These are phyloP conservation scores for Atethmia centrago DNA, from an alignment of 2,888 invertebrate genomes.

Conservation along the genomic window DNA sequence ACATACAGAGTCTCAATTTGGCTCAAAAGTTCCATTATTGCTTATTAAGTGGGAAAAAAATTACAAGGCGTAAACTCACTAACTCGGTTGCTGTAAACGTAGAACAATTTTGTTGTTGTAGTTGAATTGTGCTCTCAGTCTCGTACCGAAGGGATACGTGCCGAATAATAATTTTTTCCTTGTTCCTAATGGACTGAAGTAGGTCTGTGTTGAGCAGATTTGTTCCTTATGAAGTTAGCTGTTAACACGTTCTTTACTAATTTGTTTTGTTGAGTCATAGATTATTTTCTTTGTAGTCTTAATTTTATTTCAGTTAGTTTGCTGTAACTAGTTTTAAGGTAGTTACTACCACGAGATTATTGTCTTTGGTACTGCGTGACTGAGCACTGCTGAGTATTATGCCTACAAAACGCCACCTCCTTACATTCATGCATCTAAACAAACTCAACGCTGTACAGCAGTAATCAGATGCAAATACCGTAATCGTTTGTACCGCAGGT, in stretches of 20 bases:
- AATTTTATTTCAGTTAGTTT: neutral
- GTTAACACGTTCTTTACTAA: neutral
- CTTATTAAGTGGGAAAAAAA: slow-evolving; percentile 45
- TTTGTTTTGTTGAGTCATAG: slow-evolving; percentile 1
- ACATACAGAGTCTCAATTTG: slow-evolving; percentile 25
- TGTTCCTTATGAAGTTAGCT: slow-evolving; percentile 12
- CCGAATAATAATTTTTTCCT: slow-evolving; percentile 51
- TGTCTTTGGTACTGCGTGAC: neutral
- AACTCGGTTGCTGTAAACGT: slow-evolving; percentile 47
- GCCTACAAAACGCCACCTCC: slow-evolving; percentile 10
- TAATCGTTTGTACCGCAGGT: slow-evolving; percentile 65
- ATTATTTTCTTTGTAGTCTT: slow-evolving; percentile 9
- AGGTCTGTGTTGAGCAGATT: slow-evolving; percentile 25
- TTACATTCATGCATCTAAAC: slow-evolving; percentile 22
- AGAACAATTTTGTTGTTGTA: slow-evolving; percentile 49
- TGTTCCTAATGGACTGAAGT: slow-evolving; percentile 32
- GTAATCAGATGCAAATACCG: slow-evolving; percentile 68
- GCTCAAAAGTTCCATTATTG: slow-evolving; percentile 37
- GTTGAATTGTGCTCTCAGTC: slow-evolving; percentile 35
- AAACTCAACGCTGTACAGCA: slow-evolving; percentile 32
- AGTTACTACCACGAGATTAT: neutral
- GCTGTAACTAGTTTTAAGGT: neutral
- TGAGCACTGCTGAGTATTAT: neutral
- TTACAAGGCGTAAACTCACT: slow-evolving; percentile 47
- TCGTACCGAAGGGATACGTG: slow-evolving; percentile 35